These are phyloP conservation scores for Riparia riparia DNA, from an alignment of 2,113 vertebrate species.

Conservation along the genomic window DNA sequence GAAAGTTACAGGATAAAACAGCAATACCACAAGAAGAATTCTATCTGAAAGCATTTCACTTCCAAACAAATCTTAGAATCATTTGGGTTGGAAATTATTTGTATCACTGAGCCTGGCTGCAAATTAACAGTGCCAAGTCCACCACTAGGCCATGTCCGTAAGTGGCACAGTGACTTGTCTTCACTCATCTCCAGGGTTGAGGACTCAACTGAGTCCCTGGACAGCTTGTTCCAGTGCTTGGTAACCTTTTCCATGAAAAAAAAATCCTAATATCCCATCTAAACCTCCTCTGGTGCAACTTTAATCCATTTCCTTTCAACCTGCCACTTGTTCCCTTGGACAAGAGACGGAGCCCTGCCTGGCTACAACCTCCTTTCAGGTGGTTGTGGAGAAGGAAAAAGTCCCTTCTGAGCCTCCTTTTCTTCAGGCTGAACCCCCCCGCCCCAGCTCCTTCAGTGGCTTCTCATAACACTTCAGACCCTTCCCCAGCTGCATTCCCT, in stretches of 20 bases:
- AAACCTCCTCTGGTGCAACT: neutral
- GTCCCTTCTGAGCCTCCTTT: neutral
- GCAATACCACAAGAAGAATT: neutral
- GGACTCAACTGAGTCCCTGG: rapidly evolving
- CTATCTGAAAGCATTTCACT: neutral
- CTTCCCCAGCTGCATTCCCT: neutral
- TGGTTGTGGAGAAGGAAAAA: rapidly evolving
- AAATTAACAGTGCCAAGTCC: neutral
- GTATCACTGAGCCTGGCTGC: neutral
- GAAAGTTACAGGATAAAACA: neutral
- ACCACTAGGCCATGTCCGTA: neutral
- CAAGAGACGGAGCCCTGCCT: rapidly evolving
- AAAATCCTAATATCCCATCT: too few species aligned
- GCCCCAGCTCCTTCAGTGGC: neutral
- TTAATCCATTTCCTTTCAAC: rapidly evolving
- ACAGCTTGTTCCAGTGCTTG: neutral
- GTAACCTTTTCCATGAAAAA: neutral
- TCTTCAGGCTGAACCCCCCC: neutral
- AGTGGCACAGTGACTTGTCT: neutral
- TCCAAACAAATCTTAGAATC: neutral
- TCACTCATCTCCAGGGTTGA: rapidly evolving
- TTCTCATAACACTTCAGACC: neutral
- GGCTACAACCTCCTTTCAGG: too few species aligned
- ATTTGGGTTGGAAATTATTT: neutral
- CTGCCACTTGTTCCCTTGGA: neutral